A percentile compares a stretch with the other conserved stretches of the same genome.
These are phyloP conservation scores for Pseudanteris insignis DNA, from an alignment of 2,888 invertebrate species.

Conservation along the genomic window DNA sequence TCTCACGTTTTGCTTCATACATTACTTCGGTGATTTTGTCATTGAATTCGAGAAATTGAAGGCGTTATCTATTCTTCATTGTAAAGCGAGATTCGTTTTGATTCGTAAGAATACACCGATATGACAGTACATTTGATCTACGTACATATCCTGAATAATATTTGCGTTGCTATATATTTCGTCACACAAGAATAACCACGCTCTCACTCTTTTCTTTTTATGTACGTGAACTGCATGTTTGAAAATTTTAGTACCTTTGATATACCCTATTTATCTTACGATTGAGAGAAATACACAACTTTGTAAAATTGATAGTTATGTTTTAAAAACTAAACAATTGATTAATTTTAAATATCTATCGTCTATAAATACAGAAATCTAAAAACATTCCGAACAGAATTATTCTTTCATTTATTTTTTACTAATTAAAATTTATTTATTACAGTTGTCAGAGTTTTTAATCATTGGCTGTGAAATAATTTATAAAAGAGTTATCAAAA, in stretches of 20 bases:
- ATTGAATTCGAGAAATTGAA: slow-evolving; percentile 13
- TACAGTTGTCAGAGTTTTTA: too few relatives aligned
- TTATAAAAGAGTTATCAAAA: too few relatives aligned
- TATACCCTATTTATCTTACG: background rate
- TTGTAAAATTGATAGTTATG: too few relatives aligned
- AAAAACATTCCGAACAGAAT: too few relatives aligned
- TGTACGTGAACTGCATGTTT: slow-evolving; percentile 13
- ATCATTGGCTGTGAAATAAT: too few relatives aligned
- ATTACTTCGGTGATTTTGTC: slow-evolving; percentile 7
- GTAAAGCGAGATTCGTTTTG: slow-evolving; percentile 12
- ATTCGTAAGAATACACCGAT: slow-evolving; percentile 14
- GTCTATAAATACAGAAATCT: too few relatives aligned
- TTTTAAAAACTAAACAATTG: too few relatives aligned
- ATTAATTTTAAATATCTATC: too few relatives aligned
- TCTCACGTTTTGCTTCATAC: slow-evolving; percentile 2
- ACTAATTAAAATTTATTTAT: too few relatives aligned
- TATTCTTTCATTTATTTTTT: too few relatives aligned
- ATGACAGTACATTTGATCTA: slow-evolving; percentile 9
- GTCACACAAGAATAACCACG: slow-evolving; percentile 9
- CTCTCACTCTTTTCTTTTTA: background rate
- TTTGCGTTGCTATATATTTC: slow-evolving; percentile 10
- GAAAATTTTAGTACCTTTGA: background rate
- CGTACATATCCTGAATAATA: slow-evolving; percentile 15
- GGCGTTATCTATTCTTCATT: slow-evolving; percentile 7
- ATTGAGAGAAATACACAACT: too few relatives aligned